phyloP scores from a whole-genome alignment of 2,797 vertebrate genomes.

The Xenentodon cancila region DNA sequence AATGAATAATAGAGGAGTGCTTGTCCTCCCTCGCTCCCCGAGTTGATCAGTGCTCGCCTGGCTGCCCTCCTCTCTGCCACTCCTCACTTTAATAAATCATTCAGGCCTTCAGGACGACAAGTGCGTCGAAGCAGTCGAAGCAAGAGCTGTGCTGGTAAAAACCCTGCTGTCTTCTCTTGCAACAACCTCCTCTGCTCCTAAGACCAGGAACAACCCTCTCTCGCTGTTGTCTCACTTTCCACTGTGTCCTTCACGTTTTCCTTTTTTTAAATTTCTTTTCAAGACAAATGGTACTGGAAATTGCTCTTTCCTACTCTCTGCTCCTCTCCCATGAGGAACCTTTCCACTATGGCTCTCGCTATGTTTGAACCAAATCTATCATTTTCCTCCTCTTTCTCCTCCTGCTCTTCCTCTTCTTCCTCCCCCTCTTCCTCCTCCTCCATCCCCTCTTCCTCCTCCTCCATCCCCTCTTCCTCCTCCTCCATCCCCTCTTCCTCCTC shows the following conservation, averaged over 20 bases:
- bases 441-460: conserved; percentile 20
- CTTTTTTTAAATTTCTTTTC: conserved; percentile 1
- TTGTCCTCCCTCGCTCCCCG: conserved; percentile 78
- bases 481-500: neutral
- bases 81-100: conserved; percentile 81
- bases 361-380: conserved; percentile 23
- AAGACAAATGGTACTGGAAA: too few species aligned
- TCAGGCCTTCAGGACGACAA: conserved; percentile 69
- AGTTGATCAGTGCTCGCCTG: conserved; percentile 81
- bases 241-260: neutral
- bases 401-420: neutral
- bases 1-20: too few species aligned
- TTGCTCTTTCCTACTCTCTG: neutral
- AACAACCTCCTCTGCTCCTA: conserved; percentile 13
- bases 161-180: conserved; percentile 26
- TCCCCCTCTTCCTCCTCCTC: conserved; percentile 21
- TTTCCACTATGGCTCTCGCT: conserved; percentile 16
- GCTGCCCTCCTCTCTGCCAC: conserved; percentile 37
- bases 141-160: conserved; percentile 33
- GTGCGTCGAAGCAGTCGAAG: conserved; percentile 53
- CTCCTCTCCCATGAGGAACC: conserved; percentile 20
- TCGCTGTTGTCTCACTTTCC: conserved; percentile 7
- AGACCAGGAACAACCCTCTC: conserved; percentile 7
- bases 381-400: too few species aligned
- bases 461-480: neutral